Evolutionary conservation across 2,888 invertebrate species (phyloP), one percentile per base, ranked within the genome.

Genomic region (Synergus laeviventris): DNA sequence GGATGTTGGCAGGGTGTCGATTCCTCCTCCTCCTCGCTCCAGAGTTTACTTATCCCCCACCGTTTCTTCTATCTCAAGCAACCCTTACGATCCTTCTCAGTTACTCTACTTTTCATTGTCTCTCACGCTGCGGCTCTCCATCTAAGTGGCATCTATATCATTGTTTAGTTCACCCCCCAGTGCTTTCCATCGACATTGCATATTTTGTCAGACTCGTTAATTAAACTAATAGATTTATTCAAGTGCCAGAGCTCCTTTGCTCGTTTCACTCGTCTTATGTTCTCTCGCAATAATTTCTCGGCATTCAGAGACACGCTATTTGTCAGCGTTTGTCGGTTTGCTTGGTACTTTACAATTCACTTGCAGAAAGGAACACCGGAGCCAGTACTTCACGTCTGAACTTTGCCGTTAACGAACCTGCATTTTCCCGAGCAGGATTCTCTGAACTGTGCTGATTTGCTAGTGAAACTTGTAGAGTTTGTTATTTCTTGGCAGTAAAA

Each of bases 151-250:
- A 66, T 66, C 45, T 66, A 16, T 42, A 12, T 45, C 49, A 70
- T 70, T 70, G 49, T 54, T 70, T 49, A 70, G 49, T 54, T 70
- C 70, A 70, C 45, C 49, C 49, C 45, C 36, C 49, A 24, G 11
- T 42, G 42, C 14, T 12, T 24, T 21, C 12, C 59, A 59, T 70
- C 31, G 66, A 42, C 45, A 45, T 45, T 70, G 49, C 66, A 31
- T 70, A 70, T 31, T 70, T 70, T 54, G 49, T 70, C 49, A 49
- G n/a, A 70, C 70, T 70, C 70, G 70, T 70, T 70, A 70, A 70
- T 70, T 70, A 70, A 49, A 70, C 49, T 70, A 70, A 70, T 70
- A 70, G 70, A 70, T 70, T 70, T 70, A 70, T 70, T 70, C 70
- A 70, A 49, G 49, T 70, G 70, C 31, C 70, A 36, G 70, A 49